These are phyloP conservation scores for Grammomys surdaster DNA, from an alignment of 2,113 vertebrate genomes.

Conservation along the genomic window DNA sequence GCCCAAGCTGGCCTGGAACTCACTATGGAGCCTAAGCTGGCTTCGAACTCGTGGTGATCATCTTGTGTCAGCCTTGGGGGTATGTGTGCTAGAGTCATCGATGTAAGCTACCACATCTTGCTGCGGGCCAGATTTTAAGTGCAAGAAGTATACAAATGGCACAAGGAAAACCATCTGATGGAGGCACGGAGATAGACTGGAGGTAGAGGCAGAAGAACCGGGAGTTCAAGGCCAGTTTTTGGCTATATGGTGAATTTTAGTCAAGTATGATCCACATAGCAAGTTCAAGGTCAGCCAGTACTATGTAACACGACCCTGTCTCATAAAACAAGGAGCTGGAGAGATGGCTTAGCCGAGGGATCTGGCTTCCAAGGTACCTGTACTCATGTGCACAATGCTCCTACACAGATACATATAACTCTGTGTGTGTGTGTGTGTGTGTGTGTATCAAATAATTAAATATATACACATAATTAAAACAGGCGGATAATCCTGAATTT, in stretches of 20 bases:
- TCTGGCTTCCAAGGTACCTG: too few species aligned
- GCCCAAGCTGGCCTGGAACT: background rate
- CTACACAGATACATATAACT: too few species aligned
- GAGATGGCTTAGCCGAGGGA: background rate
- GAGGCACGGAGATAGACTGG: background rate
- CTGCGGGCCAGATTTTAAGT: background rate
- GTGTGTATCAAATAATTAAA: too few species aligned
- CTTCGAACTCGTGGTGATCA: background rate
- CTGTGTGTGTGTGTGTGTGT: too few species aligned
- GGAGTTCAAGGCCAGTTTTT: background rate
- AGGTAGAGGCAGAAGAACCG: background rate
- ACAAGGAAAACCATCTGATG: background rate
- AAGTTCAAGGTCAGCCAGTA: background rate
- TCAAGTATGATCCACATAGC: background rate
- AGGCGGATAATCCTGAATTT: background rate
- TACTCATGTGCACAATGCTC: too few species aligned
- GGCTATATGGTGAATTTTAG: background rate
- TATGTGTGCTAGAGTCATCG: background rate
- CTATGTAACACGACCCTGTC: background rate
- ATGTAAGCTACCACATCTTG: background rate
- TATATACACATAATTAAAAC: background rate
- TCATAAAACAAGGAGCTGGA: background rate
- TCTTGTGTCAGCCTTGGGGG: background rate
- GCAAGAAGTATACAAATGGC: background rate
- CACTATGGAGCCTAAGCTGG: background rate